Conservation (phyloP, 2,888 invertebrate species). For the Cotesia congregata region DNA sequence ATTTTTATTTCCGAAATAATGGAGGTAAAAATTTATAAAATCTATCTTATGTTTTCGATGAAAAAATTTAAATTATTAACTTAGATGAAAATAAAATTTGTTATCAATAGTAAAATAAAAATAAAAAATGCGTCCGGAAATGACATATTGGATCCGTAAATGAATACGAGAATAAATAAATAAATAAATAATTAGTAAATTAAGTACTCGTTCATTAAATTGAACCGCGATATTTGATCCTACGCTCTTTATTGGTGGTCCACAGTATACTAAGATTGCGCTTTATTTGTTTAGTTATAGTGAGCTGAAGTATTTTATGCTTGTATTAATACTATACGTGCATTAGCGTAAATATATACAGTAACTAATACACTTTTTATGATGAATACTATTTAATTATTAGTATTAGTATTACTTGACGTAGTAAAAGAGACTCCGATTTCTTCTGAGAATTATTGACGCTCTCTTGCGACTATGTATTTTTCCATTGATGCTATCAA, state of each 20-base stretch:
- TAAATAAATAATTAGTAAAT: not conserved
- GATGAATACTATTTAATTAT: conserved; percentile 26
- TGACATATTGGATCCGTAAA: too few species aligned
- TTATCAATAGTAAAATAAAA: too few species aligned
- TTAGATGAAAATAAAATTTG: too few species aligned
- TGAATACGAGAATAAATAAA: too few species aligned
- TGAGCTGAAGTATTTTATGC: not conserved
- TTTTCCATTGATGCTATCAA: not conserved
- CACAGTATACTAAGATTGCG: too few species aligned
- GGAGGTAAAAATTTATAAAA: too few species aligned
- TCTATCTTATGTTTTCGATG: too few species aligned
- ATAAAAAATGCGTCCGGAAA: too few species aligned
- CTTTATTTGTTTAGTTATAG: too few species aligned
- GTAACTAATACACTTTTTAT: conserved; percentile 42
- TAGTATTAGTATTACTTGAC: conserved; percentile 14
- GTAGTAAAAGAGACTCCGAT: conserved; percentile 45
- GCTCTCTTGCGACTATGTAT: not conserved
- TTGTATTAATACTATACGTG: not conserved
- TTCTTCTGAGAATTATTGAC: conserved; percentile 53
- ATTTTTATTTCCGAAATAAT: too few species aligned
- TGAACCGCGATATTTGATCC: conserved; percentile 44
- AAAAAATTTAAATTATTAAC: too few species aligned
- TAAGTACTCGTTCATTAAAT: conserved; percentile 19
- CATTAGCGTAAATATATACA: not conserved
- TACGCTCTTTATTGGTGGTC: too few species aligned